Evolutionary conservation across 53 echinoderm and acorn worm species (phyloP), one percentile per base, ranked within the genome.

Genomic region (Crossaster papposus): DNA sequence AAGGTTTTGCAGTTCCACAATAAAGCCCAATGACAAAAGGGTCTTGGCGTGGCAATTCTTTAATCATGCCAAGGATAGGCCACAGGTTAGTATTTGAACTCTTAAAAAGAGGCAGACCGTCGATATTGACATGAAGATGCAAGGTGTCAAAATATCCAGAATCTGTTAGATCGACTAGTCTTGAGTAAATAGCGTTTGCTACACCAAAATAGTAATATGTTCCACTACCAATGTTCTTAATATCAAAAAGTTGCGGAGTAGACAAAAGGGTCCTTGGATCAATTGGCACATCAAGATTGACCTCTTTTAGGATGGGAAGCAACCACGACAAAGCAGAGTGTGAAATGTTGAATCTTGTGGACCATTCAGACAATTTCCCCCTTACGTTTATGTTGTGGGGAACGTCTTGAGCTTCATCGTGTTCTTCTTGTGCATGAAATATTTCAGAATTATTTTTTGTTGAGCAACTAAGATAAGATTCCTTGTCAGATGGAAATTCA

Each of bases 21-120:
- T 34, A 74, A 18, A 74, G 74, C 74, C 74, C 74, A 34, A 74
- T 74, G 32, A 74, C 35, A 32, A 74, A 74, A 36, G 74, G 74
- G 7, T 74, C 74, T 36, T 30, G 20, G 35, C 22, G 14, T 34
- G 31, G 31, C 36, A 75, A 75, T 7, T 75, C 22, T 7, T 75
- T 33, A 23, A 75, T 75, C 32, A 75, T 22, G 74, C 74, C 74
- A 32, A 75, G 34, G 8, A 75, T 75, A 10, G 76, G 76, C 76
- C 31, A 75, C 7, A 75, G 22, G 22, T 75, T 34, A 75, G 35
- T 36, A 14, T 34, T 22, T 31, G 76, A 81, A 31, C n/a, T n/a
- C n/a, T n/a, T n/a, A n/a, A n/a, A n/a, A n/a, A n/a, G n/a, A n/a
- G n/a, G n/a, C n/a, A n/a, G 8, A 23, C 62, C 64, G 33, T 63